Evolutionary conservation across 2,797 vertebrate genomes (phyloP).

Genomic region (Macroramphosus scolopax): DNA sequence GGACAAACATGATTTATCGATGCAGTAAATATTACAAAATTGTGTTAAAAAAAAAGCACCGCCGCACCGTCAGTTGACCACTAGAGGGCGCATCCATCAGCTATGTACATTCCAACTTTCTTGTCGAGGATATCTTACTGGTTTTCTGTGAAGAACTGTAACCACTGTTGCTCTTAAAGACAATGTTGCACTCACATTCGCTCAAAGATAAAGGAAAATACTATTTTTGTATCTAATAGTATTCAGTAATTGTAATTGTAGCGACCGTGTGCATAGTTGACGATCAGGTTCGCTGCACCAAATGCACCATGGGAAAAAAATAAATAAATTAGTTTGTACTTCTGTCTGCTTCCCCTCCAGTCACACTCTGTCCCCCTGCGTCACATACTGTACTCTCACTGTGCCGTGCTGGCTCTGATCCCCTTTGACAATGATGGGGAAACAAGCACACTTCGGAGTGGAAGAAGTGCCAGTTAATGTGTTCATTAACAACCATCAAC

Average conservation of each 20-base stretch:
- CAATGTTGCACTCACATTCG: constrained; percentile 26
- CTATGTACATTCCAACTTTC: too few relatives aligned
- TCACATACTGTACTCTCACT: constrained; percentile 9
- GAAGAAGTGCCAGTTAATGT: neutral
- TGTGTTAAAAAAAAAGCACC: too few relatives aligned
- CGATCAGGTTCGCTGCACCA: constrained; percentile 4
- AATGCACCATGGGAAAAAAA: too few relatives aligned
- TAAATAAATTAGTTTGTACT: too few relatives aligned
- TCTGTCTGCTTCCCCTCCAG: too few relatives aligned
- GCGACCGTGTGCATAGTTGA: constrained; percentile 1
- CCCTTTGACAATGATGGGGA: neutral
- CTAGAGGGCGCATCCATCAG: too few relatives aligned
- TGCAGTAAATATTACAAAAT: too few relatives aligned
- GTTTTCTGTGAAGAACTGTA: constrained; percentile 24
- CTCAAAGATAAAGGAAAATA: constrained; percentile 1
- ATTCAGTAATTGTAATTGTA: neutral
- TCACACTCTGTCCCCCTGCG: neutral
- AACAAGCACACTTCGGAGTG: constrained; percentile 2
- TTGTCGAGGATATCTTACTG: too few relatives aligned
- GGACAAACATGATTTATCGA: too few relatives aligned
- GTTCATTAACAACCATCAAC: neutral
- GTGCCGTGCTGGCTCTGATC: constrained; percentile 1
- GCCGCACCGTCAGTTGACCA: too few relatives aligned
- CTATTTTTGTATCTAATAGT: constrained; percentile 48
- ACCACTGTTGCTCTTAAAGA: constrained; percentile 23